Percentiles rank a stretch among this genome's conserved stretches.
phyloP scores from a whole-genome alignment of 2,888 invertebrate genomes.

The Drosophila prostipennis region DNA sequence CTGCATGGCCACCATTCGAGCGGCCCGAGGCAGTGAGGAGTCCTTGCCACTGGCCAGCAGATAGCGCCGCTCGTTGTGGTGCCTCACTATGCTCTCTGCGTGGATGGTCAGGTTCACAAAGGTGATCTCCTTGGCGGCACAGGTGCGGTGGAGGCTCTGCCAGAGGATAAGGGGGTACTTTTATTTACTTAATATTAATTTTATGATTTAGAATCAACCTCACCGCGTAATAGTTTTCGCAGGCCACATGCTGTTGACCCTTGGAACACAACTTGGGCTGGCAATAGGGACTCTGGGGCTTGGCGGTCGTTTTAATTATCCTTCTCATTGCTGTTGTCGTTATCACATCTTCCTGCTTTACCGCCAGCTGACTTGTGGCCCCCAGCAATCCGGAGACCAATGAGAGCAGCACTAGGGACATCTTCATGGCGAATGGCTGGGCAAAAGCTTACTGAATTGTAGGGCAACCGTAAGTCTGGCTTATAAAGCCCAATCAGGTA shows the following conservation, averaged over 20 bases:
- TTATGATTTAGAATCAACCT: background rate
- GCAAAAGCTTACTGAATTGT: background rate
- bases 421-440: slow-evolving; percentile 10
- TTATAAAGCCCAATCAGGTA: slow-evolving; percentile 15
- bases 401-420: background rate
- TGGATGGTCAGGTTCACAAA: slow-evolving; percentile 45
- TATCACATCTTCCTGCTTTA: background rate
- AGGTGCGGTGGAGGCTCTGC: slow-evolving; percentile 36
- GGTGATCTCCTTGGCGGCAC: slow-evolving; percentile 10
- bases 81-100: slow-evolving; percentile 40
- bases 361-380: background rate
- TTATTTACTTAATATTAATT: too few relatives aligned
- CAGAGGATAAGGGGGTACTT: too few relatives aligned
- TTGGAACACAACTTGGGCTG: slow-evolving; percentile 46
- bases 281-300: slow-evolving; percentile 55
- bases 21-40: slow-evolving; percentile 55
- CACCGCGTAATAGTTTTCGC: slow-evolving; percentile 46
- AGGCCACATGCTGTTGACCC: slow-evolving; percentile 62
- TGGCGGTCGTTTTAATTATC: background rate
- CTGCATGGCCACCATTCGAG: slow-evolving; percentile 65
- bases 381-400: background rate
- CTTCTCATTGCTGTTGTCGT: background rate
- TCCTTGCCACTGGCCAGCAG: slow-evolving; percentile 56
- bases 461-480: background rate
- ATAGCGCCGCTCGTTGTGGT: slow-evolving; percentile 62